Evolutionary conservation across 2,797 vertebrate species (phyloP), one percentile per base, ranked within the genome.

Genomic region (Microtus californicus): DNA sequence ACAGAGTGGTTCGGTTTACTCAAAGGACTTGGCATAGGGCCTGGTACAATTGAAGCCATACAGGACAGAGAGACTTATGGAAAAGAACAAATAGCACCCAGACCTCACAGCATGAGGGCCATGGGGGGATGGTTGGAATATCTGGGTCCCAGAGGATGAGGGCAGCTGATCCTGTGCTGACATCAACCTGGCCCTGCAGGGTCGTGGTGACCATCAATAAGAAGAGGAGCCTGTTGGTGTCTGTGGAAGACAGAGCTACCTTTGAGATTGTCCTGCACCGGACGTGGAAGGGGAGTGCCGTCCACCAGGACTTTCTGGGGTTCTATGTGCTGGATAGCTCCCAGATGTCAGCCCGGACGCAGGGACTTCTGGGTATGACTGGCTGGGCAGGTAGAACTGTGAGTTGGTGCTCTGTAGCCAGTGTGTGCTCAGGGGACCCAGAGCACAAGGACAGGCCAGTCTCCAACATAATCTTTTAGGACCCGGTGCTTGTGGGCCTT

Each of bases 321-420:
- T 99, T 99, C 90, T 99, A 99, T 71, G 99, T 98, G 11, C 8
- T 99, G 97, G 99, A 99, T 87, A 98, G 98, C 81, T 99, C 99
- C 95, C 98, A 97, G 80, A 97, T 99, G 78, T 99, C 99, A 51
- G 80, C 98, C 11, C 98, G 97, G 63, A 99, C 99, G 10, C 99
- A 99, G 29, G 99, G 99, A n/a, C 98, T 99, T 65, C 98, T 99
- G 97, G 99, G 99, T 99, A 99, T 59, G 96, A 93, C 54, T 5
- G 5, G 59, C 90, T 0, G 14, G 73, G 51, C 2, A 0, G 87
- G 82, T 69, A 83, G 95, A 48, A 25, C 40, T 45, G n/a, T 76
- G 81, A 54, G 19, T 19, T 6, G 37, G 67, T 56, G 14, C 5
- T 14, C 8, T 40, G 63, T 79, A 90, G 54, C 34, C 91, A 71